Base-by-base conservation (phyloP, 35 echinoderm and acorn worm species). In the Chiridota heheva region DNA sequence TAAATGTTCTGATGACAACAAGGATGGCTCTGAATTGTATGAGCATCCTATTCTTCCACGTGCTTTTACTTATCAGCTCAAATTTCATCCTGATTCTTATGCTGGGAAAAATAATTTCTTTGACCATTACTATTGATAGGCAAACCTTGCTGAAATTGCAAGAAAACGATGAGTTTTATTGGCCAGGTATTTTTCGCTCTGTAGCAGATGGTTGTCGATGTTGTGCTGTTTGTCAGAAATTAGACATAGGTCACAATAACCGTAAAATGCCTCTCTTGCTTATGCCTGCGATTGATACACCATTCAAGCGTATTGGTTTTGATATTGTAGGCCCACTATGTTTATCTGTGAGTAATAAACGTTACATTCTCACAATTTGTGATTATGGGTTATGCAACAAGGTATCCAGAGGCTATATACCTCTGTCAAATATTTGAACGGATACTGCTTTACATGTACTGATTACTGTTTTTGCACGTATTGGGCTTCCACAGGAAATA, bases 311-410 rank as follows among this genome's bases (percentile, higher is more conserved):
- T 3, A 58, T 84, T 39, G 81, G 41, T 39, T 42, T 84, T 5
- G 81, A 84, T 60, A 72, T 84, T 84, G 81, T 84, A n/a, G 67
- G 67, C 20, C 67, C 48, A 24, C 43, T 84, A 42, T 0, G 1
- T 58, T 43, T 45, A 65, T 59, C 65, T 0, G 1, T 46, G 18
- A 44, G 47, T 32, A 59, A 60, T 27, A 84, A n/a, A n/a, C 70
- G 37, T 35, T 83, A 69, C 24, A 5, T 69, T 16, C 30, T 69
- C 1, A 57, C 64, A 7, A 68, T 83, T 37, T 55, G 43, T 49
- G 62, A 69, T 58, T n/a, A n/a, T n/a, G n/a, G n/a, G n/a, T n/a
- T 84, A 84, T 60, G 81, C 46, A 18, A 84, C 81, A n/a, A 69
- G 67, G 13, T 84, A 51, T 60, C 67, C 81, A 8, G 81, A 84